Conservation (phyloP, 2,888 invertebrate species). For the Aplocera efformata region DNA sequence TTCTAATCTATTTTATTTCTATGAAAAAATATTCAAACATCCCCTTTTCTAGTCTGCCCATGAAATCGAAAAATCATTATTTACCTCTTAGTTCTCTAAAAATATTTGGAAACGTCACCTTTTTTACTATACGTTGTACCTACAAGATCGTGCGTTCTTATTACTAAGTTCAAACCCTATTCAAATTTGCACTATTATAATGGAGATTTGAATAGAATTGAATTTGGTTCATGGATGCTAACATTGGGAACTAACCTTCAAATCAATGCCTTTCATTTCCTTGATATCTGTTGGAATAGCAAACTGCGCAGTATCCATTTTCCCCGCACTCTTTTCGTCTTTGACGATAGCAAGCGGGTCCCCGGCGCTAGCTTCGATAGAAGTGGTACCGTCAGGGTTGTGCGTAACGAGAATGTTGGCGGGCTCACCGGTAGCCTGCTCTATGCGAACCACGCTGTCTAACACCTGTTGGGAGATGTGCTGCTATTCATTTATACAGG, state of each 20-base stretch:
- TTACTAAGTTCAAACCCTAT: too few species aligned
- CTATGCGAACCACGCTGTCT: slow-evolving; percentile 75
- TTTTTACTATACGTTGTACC: too few species aligned
- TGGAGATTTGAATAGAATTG: too few species aligned
- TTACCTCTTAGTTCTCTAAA: too few species aligned
- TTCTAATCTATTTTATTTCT: too few species aligned
- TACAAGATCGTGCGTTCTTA: too few species aligned
- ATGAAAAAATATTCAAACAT: too few species aligned
- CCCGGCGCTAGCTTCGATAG: slow-evolving; percentile 69
- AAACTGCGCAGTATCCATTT: slow-evolving; percentile 71
- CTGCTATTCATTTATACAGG: slow-evolving; percentile 19
- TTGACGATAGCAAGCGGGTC: slow-evolving; percentile 72
- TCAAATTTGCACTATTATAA: too few species aligned
- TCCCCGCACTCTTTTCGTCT: slow-evolving; percentile 74
- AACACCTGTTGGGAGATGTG: slow-evolving; percentile 53
- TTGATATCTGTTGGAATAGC: slow-evolving; percentile 72
- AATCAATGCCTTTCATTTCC: slow-evolving; percentile 71
- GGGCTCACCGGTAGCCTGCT: slow-evolving; percentile 73
- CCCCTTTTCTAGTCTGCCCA: too few species aligned
- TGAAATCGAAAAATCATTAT: too few species aligned
- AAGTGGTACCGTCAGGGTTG: slow-evolving; percentile 75
- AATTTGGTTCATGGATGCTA: too few species aligned
- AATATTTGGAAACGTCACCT: too few species aligned
- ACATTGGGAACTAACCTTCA: slow-evolving; percentile 59
- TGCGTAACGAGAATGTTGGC: slow-evolving; percentile 76